Evolutionary conservation across 2,113 vertebrate species (phyloP).

Genomic region (Nibea albiflora): DNA sequence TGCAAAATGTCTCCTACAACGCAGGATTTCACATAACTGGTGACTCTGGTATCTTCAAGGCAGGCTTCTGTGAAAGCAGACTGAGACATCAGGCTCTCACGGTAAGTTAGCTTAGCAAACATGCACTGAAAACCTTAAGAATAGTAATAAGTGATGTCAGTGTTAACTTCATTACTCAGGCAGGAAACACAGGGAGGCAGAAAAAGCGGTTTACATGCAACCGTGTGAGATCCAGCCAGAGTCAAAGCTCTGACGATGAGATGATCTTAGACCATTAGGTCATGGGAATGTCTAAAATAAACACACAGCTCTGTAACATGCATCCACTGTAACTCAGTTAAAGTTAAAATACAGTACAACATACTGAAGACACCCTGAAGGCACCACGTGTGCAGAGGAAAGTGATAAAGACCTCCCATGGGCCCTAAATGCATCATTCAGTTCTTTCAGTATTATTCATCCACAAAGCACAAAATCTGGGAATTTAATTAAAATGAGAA

Average conservation of each 20-base stretch:
- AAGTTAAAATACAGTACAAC: not conserved
- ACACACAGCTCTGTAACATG: not conserved
- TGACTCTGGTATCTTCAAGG: too few species aligned
- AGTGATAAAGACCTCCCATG: not conserved
- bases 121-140: not conserved
- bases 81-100: not conserved
- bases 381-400: not conserved
- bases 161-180: not conserved
- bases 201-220: not conserved
- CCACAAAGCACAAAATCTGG: not conserved
- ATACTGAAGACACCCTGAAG: not conserved
- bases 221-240: too few species aligned
- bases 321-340: not conserved
- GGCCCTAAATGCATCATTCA: not conserved
- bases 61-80: too few species aligned
- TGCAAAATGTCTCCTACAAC: too few species aligned
- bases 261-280: too few species aligned
- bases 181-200: not conserved
- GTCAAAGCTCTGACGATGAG: too few species aligned
- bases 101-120: not conserved
- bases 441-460: not conserved
- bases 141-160: not conserved
- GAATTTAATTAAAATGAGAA: conserved; percentile 2
- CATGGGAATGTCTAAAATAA: too few species aligned
- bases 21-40: too few species aligned